Evolutionary conservation across 1,140 invertebrate genomes (phyloP), one percentile per base, ranked within the genome.

Genomic region (Papilio machaon): DNA sequence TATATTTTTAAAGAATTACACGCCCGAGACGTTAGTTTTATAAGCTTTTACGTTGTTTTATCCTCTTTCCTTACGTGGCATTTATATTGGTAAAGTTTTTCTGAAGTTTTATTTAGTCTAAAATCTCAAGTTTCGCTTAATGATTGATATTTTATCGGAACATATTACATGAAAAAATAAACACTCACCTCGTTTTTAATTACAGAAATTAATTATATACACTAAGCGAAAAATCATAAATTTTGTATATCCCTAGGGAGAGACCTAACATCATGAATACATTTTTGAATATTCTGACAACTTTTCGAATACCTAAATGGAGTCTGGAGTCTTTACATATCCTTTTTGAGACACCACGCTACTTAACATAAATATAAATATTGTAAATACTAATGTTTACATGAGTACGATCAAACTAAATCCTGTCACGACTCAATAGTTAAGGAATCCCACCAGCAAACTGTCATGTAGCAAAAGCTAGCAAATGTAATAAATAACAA

Each of bases 401-500:
- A 70, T 70, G 64, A 38, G 30, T 15, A 70, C 13, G 64, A 70
- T 19, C 19, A 47, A 74, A 47, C 19, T 23, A 74, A 74, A 74
- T n/a, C 38, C 73, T 8, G 43, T 74, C 73, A 74, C 73, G 73
- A n/a, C 46, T 38, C 73, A 23, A 73, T 43, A 73, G 47, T 76
- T 76, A 30, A 76, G 23, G 80, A 82, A 80, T 79, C 77, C 77
- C 11, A 47, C 17, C 35, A 64, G 74, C 74, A 76, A 76, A 76
- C n/a, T 79, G 77, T 79, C 58, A 67, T 79, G 60, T 67, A 47
- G 77, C 60, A 64, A 79, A 60, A 54, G 82, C 76, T 74, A 74
- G 80, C 78, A 81, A 81, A 78, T 82, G 81, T 52, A 73, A 76
- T 75, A 80, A 75, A 80, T 79, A 86, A 87, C 74, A 81, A 64